Base-by-base conservation (phyloP, 2,888 invertebrate genomes). In the Leptopilina syphax region DNA sequence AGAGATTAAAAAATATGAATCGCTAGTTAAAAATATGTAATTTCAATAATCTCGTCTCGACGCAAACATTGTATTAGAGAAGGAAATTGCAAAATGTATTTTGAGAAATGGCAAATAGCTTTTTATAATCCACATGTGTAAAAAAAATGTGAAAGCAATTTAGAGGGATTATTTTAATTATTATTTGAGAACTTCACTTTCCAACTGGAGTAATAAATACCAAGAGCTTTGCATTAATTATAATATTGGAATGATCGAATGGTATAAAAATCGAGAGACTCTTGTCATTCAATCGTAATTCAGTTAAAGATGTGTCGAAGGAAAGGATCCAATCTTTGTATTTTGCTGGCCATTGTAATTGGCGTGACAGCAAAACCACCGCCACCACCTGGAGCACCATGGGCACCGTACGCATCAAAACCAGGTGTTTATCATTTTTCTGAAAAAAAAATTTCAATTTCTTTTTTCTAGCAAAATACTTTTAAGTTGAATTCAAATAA, bases 111-210 rank as follows among this genome's bases (percentile, higher is more conserved):
- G 67, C 76, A 83, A 50, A 79, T 78, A 76, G 77, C 73, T 84
- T 83, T 81, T 80, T 82, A 83, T 89, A 88, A 88, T 87, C 86
- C 83, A 79, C 89, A 90, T 85, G 85, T 90, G 89, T 54, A 81
- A 34, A 34, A 34, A 34, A 50, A 65, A 82, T 80, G 82, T 76
- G 76, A 79, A 70, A 79, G 65, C 50, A 50, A 50, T 44, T 66
- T 50, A 79, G 44, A 27, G 65, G 85, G 84, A 87, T 87, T 86
- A 87, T 85, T 84, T 82, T 85, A 86, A 85, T 86, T 73, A 85
- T 78, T 57, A 76, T 79, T 79, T 57, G 76, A 79, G 79, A 79
- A 50, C 50, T 66, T 57, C 76, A n/a, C 70, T 41, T 67, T 41
- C 66, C 67, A 79, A 57, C 65, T 13, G 67, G 76, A 73, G 34